Conservation (phyloP, 1,140 invertebrate species). For the Pachypeltis micranthus region DNA sequence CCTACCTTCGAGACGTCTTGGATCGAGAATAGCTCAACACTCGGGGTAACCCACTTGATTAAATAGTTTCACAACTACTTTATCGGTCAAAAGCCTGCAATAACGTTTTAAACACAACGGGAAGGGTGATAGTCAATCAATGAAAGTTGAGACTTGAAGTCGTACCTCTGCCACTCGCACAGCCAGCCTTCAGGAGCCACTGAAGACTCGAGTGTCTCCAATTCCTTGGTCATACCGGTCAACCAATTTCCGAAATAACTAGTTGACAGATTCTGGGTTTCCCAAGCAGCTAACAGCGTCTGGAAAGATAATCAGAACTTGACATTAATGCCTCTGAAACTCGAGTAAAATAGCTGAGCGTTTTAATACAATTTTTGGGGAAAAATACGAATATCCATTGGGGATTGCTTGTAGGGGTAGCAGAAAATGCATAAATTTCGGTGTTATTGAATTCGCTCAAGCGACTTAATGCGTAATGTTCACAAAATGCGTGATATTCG, state of each 20-base stretch:
- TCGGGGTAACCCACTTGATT: background rate
- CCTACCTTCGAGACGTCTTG: background rate
- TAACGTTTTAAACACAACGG: slow-evolving; percentile 11
- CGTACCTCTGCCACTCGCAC: slow-evolving; percentile 65
- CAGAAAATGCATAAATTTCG: too few species aligned
- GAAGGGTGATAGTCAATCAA: slow-evolving; percentile 14
- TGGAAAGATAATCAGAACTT: too few species aligned
- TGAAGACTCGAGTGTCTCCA: slow-evolving; percentile 45
- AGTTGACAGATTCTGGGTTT: slow-evolving; percentile 43
- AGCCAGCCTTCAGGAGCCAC: slow-evolving; percentile 55
- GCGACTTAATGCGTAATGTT: too few species aligned
- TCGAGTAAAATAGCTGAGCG: too few species aligned
- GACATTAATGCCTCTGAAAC: too few species aligned
- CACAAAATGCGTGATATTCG: too few species aligned
- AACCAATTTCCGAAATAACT: slow-evolving; percentile 48
- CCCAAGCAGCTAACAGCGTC: slow-evolving; percentile 50
- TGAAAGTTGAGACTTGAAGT: slow-evolving; percentile 14
- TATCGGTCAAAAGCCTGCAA: background rate
- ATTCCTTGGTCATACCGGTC: slow-evolving; percentile 42
- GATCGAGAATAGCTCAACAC: background rate
- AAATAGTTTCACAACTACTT: background rate
- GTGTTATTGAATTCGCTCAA: too few species aligned
- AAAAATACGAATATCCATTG: too few species aligned
- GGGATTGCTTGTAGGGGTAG: too few species aligned
- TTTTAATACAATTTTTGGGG: too few species aligned